Conservation (phyloP, 2,797 vertebrate species). For the Sebastes itinus region DNA sequence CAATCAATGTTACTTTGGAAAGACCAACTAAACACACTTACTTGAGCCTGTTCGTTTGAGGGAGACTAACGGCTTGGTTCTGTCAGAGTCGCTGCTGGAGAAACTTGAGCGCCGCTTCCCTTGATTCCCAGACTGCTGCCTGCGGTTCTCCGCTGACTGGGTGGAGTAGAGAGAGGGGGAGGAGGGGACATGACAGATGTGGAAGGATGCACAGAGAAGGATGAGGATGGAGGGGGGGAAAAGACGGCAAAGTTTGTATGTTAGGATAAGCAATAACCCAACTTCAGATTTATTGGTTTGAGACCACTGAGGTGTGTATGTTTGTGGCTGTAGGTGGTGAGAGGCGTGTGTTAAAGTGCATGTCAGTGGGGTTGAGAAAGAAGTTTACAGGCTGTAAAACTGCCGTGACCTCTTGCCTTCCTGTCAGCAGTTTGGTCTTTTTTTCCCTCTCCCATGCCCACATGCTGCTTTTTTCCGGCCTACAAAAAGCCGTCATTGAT, state of each 20-base stretch:
- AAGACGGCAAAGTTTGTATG: not conserved
- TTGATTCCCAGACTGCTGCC: conserved; percentile 79
- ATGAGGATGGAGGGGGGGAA: conserved; percentile 8
- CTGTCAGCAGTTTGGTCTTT: conserved; percentile 37
- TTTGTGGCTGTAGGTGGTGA: conserved; percentile 43
- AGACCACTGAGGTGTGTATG: conserved; percentile 24
- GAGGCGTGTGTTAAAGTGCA: conserved; percentile 36
- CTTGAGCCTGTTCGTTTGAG: conserved; percentile 92
- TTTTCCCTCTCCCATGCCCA: not conserved
- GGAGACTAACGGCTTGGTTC: conserved; percentile 85
- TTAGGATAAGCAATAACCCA: not conserved
- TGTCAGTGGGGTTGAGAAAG: conserved; percentile 53
- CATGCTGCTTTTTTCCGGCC: conserved; percentile 3
- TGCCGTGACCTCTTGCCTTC: conserved; percentile 48
- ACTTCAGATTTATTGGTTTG: conserved; percentile 28
- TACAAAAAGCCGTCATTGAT: conserved; percentile 47
- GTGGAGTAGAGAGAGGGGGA: conserved; percentile 20
- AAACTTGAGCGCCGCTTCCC: conserved; percentile 91
- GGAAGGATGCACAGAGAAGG: conserved; percentile 17
- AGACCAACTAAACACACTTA: conserved; percentile 65
- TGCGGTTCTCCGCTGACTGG: conserved; percentile 77
- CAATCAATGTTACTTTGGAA: not conserved
- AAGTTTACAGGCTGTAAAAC: conserved; percentile 67
- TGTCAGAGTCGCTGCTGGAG: conserved; percentile 89
- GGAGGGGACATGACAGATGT: conserved; percentile 19